phyloP scores from a whole-genome alignment of 2,888 invertebrate species.

The Brachylomia viminalis region DNA sequence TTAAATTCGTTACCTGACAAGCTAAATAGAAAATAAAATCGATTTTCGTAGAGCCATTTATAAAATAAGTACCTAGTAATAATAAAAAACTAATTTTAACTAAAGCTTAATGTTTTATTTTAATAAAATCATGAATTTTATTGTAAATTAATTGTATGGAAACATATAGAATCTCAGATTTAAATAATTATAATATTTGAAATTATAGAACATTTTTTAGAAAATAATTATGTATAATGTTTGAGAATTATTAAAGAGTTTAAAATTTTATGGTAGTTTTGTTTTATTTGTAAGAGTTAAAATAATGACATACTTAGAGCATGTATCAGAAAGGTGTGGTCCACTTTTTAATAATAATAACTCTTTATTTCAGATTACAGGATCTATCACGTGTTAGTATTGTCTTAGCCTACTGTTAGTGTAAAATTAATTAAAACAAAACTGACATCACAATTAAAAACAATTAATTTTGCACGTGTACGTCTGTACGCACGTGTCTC shows the following conservation, averaged over 20 bases:
- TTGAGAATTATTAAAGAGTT: slow-evolving; percentile 63
- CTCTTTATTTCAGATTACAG: no score
- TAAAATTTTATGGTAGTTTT: slow-evolving; percentile 33
- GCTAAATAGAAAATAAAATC: background rate
- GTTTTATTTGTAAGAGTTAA: background rate
- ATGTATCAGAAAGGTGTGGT: no score
- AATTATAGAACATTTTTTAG: slow-evolving; percentile 57
- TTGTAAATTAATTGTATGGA: slow-evolving; percentile 18
- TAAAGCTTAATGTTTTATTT: background rate
- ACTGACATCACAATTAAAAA: no score
- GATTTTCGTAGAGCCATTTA: slow-evolving; percentile 3
- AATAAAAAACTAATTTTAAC: background rate
- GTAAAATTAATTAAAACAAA: no score
- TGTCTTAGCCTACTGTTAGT: no score
- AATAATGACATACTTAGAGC: no score
- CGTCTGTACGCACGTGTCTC: no score
- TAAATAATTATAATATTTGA: slow-evolving; percentile 25
- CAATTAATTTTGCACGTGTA: no score
- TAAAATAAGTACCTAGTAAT: background rate
- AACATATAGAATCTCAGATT: background rate
- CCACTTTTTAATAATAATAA: no score
- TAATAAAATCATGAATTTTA: slow-evolving; percentile 12
- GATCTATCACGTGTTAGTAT: no score
- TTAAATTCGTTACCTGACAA: background rate
- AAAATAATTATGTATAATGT: slow-evolving; percentile 53